phyloP scores from a whole-genome alignment of 2,113 vertebrate genomes.

The Dasyornis broadbenti region DNA sequence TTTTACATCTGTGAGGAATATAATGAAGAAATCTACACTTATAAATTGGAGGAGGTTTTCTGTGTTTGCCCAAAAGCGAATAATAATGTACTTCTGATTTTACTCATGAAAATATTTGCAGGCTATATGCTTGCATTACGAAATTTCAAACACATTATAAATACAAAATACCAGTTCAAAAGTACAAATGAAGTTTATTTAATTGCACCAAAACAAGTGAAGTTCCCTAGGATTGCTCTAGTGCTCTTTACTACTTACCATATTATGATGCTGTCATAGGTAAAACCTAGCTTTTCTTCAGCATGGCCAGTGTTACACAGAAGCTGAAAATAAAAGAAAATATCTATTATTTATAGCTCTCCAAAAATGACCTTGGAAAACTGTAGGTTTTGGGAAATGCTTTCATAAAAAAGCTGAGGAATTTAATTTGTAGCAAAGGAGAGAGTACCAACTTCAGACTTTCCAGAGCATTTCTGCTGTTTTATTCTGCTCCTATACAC shows the following conservation, averaged over 20 bases:
- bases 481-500: neutral
- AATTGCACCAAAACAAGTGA: neutral
- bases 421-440: neutral
- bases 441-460: neutral
- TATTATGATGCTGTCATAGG: conserved; percentile 96
- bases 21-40: neutral
- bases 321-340: conserved; percentile 77
- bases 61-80: neutral
- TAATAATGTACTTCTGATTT: neutral
- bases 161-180: neutral
- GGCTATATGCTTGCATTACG: neutral
- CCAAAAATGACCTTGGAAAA: neutral
- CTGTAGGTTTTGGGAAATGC: neutral
- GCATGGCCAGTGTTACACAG: conserved; percentile 90
- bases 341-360: neutral
- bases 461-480: neutral
- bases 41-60: neutral
- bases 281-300: conserved; percentile 94
- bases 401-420: neutral
- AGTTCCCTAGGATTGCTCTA: neutral
- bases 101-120: neutral
- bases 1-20: neutral
- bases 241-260: conserved; percentile 79
- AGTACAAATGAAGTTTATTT: neutral
- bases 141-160: neutral